Conservation (phyloP, 2,888 invertebrate genomes). For the Papilio demoleus region DNA sequence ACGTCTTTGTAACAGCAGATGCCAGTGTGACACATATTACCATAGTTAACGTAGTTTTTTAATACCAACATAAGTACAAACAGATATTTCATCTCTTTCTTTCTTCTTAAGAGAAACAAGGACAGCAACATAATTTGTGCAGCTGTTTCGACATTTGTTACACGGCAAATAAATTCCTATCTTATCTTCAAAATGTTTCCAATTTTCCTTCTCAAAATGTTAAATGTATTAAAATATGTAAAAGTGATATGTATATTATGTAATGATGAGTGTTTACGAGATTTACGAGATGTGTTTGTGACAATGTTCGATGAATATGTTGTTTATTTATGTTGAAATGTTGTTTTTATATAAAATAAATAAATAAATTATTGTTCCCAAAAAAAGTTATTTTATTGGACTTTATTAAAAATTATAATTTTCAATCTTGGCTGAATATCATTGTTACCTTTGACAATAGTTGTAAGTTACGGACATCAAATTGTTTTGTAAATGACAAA, state of each 20-base stretch:
- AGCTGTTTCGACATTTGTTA: background rate
- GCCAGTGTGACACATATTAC: no score
- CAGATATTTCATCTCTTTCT: background rate
- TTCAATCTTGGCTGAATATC: background rate
- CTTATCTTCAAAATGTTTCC: background rate
- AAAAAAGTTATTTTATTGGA: constrained; percentile 43
- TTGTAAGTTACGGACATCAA: no score
- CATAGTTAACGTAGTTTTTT: background rate
- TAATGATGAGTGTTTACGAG: constrained; percentile 13
- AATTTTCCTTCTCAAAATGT: constrained; percentile 18
- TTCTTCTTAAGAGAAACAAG: background rate
- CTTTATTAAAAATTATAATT: background rate
- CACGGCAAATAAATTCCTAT: background rate
- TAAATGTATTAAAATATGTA: constrained; percentile 14
- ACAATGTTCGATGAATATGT: constrained; percentile 48
- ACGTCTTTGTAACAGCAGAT: no score
- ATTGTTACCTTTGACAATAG: background rate
- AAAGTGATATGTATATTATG: constrained; percentile 33
- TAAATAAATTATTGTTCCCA: constrained; percentile 69
- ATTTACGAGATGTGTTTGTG: constrained; percentile 32
- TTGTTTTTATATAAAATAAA: constrained; percentile 62
- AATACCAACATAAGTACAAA: no score
- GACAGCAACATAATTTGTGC: background rate
- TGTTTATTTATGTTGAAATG: constrained; percentile 66
- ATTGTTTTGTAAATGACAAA: no score